Percentiles rank a stretch among this genome's conserved stretches.
These are phyloP conservation scores for Centroberyx gerrardi DNA, from an alignment of 2,797 vertebrate species.

Conservation along the genomic window DNA sequence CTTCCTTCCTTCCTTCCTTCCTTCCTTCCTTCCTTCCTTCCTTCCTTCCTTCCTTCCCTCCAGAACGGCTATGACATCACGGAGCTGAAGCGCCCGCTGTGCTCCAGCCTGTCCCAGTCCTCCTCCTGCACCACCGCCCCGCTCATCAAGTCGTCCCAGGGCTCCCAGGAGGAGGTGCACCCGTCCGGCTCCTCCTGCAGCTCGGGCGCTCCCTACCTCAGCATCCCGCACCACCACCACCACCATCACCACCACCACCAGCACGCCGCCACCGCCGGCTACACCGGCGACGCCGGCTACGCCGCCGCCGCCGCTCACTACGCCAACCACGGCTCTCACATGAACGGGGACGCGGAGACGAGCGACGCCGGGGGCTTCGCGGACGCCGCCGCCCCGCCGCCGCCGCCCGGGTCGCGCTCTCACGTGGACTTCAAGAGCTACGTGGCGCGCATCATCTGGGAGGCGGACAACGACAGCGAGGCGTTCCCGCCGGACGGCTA, in stretches of 20 bases:
- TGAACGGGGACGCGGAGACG: slow-evolving; percentile 18
- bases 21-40: too few species aligned
- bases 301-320: not conserved
- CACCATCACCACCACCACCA: slow-evolving; percentile 53
- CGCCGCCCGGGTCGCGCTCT: slow-evolving; percentile 40
- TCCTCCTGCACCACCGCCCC: slow-evolving; percentile 86
- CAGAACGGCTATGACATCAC: slow-evolving; percentile 91
- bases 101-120: slow-evolving; percentile 85
- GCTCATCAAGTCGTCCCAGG: slow-evolving; percentile 81
- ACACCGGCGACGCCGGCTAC: slow-evolving; percentile 18
- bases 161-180: slow-evolving; percentile 86
- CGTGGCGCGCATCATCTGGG: slow-evolving; percentile 87
- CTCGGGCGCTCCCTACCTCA: slow-evolving; percentile 77
- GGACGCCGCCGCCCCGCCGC: slow-evolving; percentile 14
- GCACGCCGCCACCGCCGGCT: slow-evolving; percentile 18
- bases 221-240: slow-evolving; percentile 67
- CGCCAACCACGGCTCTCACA: slow-evolving; percentile 22
- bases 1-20: too few species aligned
- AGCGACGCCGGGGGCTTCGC: not conserved
- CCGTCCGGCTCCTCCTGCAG: slow-evolving; percentile 74
- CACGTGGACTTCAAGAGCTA: slow-evolving; percentile 88
- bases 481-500: slow-evolving; percentile 84
- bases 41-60: slow-evolving; percentile 1
- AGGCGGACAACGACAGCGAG: slow-evolving; percentile 87
- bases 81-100: slow-evolving; percentile 89